Conservation (phyloP, 2,888 invertebrate genomes). For the Limnephilus lunatus region DNA sequence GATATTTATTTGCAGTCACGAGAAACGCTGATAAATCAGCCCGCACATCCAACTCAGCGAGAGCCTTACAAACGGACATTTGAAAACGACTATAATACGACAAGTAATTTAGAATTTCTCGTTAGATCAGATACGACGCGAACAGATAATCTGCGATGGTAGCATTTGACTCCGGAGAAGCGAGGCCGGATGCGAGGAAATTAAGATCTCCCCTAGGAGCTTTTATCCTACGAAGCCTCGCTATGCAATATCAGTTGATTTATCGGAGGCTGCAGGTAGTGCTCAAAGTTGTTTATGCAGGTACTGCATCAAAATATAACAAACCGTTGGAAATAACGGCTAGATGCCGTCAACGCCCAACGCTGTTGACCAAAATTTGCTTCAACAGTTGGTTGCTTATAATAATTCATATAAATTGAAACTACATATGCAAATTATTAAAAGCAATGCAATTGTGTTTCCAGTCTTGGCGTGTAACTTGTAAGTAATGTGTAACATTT, state of each 20-base stretch:
- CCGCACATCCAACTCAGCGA: background rate
- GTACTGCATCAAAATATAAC: no score
- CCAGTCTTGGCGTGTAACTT: no score
- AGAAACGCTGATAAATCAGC: background rate
- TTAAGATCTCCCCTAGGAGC: constrained; percentile 19
- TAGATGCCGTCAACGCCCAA: no score
- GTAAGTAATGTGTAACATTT: no score
- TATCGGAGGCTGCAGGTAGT: background rate
- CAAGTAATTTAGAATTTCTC: constrained; percentile 19
- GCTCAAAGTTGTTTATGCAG: background rate
- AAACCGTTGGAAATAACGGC: no score
- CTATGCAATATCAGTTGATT: constrained; percentile 30
- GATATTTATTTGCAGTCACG: constrained; percentile 2
- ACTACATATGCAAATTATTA: no score
- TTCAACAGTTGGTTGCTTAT: no score
- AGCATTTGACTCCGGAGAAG: background rate
- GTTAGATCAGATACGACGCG: constrained; percentile 13
- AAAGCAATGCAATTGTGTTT: no score
- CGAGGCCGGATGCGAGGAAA: constrained; percentile 1
- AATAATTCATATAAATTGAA: no score
- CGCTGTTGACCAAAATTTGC: no score
- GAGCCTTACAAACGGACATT: background rate
- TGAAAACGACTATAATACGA: background rate
- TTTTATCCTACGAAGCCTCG: constrained; percentile 11
- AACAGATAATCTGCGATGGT: constrained; percentile 10